These are phyloP conservation scores for Asteroscopus sphinx DNA, from an alignment of 2,888 invertebrate genomes.

Conservation along the genomic window DNA sequence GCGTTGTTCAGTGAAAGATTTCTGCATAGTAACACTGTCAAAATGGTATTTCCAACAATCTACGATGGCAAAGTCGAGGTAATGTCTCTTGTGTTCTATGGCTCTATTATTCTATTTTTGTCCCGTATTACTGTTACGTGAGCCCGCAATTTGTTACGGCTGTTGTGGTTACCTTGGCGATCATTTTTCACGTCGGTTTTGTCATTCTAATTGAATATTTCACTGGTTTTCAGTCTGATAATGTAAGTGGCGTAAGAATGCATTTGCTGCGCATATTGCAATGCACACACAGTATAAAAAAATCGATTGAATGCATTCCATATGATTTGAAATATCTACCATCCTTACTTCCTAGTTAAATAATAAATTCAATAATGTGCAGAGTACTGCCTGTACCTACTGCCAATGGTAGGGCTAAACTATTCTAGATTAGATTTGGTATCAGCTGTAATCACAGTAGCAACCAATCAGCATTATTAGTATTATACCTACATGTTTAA, in stretches of 20 bases:
- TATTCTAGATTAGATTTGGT: slow-evolving; percentile 31
- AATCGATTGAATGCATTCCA: neutral
- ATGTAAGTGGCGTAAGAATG: neutral
- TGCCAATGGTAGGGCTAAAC: too few species aligned
- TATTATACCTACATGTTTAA: slow-evolving; percentile 27
- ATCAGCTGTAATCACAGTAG: slow-evolving; percentile 46
- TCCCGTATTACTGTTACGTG: slow-evolving; percentile 64
- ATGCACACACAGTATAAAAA: neutral
- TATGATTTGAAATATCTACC: slow-evolving; percentile 23
- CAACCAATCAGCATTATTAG: slow-evolving; percentile 30
- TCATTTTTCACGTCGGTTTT: slow-evolving; percentile 64
- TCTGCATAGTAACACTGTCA: slow-evolving; percentile 66
- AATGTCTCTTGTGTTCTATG: slow-evolving; percentile 53
- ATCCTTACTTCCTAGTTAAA: neutral
- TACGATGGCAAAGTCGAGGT: slow-evolving; percentile 83
- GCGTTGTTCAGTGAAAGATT: slow-evolving; percentile 71
- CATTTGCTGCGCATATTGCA: slow-evolving; percentile 1
- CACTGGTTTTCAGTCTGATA: neutral
- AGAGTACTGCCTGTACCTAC: neutral
- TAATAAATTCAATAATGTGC: neutral
- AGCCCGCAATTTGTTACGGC: slow-evolving; percentile 61
- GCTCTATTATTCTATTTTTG: slow-evolving; percentile 66
- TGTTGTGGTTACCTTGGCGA: slow-evolving; percentile 65
- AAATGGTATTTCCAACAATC: slow-evolving; percentile 84
- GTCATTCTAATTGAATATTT: slow-evolving; percentile 41